A percentile compares a stretch with the other conserved stretches of the same genome.
phyloP scores from a whole-genome alignment of 2,797 vertebrate genomes.

The Tokudaia tokunoshimensis region DNA sequence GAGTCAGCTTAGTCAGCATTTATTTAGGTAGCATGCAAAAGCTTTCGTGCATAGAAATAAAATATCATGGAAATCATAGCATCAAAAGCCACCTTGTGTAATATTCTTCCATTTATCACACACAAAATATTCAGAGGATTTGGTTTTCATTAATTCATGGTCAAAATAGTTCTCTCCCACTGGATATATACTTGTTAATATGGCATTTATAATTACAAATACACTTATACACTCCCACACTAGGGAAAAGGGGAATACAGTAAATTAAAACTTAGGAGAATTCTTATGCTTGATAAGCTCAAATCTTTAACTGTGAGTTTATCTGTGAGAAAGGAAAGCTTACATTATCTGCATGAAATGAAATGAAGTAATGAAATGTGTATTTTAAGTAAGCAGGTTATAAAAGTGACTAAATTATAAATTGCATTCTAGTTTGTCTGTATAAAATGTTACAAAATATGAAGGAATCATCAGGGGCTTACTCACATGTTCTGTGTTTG shows the following conservation, averaged over 20 bases:
- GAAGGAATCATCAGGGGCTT: background rate
- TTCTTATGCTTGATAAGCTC: slow-evolving; percentile 2
- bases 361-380: slow-evolving; percentile 26
- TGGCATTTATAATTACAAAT: background rate
- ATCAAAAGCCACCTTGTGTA: background rate
- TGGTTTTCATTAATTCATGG: slow-evolving; percentile 25
- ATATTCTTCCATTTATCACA: background rate
- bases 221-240: background rate
- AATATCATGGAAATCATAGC: slow-evolving; percentile 10
- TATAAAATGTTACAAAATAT: slow-evolving; percentile 15
- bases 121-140: slow-evolving; percentile 10
- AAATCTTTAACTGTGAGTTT: slow-evolving; percentile 12
- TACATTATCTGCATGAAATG: background rate
- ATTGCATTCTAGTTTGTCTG: background rate
- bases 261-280: slow-evolving; percentile 44
- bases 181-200: slow-evolving; percentile 43
- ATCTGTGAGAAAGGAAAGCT: background rate
- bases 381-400: no score
- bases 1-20: background rate
- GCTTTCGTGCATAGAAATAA: background rate
- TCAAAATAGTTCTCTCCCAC: slow-evolving; percentile 29
- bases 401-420: background rate
- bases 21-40: slow-evolving; percentile 29
- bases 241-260: background rate
- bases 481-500: background rate